phyloP scores from a whole-genome alignment of 2,113 vertebrate genomes.

The Cavia aperea region DNA sequence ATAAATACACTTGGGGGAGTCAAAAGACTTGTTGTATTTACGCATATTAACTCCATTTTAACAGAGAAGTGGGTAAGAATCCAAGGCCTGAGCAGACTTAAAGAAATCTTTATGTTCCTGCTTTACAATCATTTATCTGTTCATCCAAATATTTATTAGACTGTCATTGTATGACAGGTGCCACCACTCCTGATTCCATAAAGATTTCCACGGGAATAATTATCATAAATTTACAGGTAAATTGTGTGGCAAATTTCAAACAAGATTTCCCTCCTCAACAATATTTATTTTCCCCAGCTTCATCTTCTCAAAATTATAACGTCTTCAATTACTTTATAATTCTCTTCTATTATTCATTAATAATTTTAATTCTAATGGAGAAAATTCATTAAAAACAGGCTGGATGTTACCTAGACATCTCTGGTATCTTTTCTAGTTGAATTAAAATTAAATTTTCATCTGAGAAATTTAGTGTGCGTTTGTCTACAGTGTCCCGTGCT shows the following conservation, averaged over 20 bases:
- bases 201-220: too few species aligned
- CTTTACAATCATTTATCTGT: neutral
- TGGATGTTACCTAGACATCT: neutral
- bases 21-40: neutral
- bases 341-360: neutral
- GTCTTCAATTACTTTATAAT: neutral
- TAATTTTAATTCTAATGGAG: slow-evolving; percentile 4
- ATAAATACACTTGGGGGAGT: neutral
- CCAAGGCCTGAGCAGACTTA: neutral
- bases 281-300: neutral
- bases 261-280: too few species aligned
- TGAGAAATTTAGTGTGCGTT: neutral
- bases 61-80: neutral
- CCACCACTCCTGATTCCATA: too few species aligned
- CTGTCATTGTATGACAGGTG: neutral
- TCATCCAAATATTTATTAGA: neutral
- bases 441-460: slow-evolving; percentile 12
- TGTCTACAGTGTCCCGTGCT: neutral
- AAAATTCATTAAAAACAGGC: slow-evolving; percentile 29
- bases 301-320: neutral
- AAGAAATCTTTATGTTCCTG: neutral
- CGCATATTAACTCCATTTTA: neutral
- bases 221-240: too few species aligned
- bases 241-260: neutral
- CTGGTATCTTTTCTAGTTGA: slow-evolving; percentile 1